phyloP scores from a whole-genome alignment of 2,888 invertebrate genomes.

The Ophion costatus region DNA sequence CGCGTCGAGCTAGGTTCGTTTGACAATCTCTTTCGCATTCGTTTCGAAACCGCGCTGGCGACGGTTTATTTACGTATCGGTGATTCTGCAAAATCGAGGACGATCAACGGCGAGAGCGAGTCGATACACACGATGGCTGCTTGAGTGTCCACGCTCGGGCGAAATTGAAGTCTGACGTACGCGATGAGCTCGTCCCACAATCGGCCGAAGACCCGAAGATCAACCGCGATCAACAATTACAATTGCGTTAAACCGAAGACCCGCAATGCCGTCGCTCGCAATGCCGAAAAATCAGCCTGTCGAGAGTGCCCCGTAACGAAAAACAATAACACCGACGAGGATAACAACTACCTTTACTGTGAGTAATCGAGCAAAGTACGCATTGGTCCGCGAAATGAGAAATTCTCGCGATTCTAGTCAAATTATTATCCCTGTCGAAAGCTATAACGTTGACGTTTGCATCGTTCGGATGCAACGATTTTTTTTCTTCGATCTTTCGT shows the following conservation, averaged over 20 bases:
- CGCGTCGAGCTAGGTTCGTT: neutral
- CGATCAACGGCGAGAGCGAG: neutral
- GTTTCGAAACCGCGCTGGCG: neutral
- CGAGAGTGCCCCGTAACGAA: constrained; percentile 42
- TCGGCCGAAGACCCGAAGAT: constrained; percentile 41
- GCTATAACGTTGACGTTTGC: too few relatives aligned
- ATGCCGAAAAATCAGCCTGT: constrained; percentile 40
- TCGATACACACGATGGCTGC: neutral
- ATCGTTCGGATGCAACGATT: too few relatives aligned
- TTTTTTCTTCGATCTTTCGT: too few relatives aligned
- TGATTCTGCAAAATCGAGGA: neutral
- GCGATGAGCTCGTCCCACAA: constrained; percentile 58
- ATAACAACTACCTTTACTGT: constrained; percentile 55
- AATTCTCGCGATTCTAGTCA: neutral
- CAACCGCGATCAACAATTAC: constrained; percentile 19
- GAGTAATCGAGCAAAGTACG: constrained; percentile 46
- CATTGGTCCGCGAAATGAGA: neutral
- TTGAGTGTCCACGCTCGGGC: neutral
- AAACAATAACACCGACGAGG: constrained; percentile 45
- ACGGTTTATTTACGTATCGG: neutral
- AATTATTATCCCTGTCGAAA: neutral
- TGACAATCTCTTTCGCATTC: neutral
- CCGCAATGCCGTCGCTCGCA: constrained; percentile 15
- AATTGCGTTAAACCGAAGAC: constrained; percentile 18
- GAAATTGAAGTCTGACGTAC: neutral